A percentile compares a stretch with the other conserved stretches of the same genome.
These are phyloP conservation scores for Coenonympha arcania DNA, from an alignment of 2,888 invertebrate species.

Conservation along the genomic window DNA sequence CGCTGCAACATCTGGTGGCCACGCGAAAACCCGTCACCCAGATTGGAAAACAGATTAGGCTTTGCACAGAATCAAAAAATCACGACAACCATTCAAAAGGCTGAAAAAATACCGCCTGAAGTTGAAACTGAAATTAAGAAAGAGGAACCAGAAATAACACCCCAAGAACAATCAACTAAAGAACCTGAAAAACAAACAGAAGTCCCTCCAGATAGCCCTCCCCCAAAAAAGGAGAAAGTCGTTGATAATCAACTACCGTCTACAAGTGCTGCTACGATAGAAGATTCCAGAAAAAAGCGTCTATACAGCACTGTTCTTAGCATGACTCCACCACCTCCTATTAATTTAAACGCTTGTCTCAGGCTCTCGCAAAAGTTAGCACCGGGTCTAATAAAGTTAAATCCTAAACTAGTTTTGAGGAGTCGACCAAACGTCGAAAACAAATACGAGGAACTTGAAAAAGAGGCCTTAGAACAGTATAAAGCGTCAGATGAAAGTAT, in stretches of 20 bases:
- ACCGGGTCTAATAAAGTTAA: conserved; percentile 59
- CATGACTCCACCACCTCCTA: conserved; percentile 56
- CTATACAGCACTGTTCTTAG: conserved; percentile 72
- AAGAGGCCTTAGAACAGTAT: conserved; percentile 75
- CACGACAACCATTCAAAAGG: conserved; percentile 25
- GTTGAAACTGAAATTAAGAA: conserved; percentile 30
- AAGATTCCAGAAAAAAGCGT: conserved; percentile 58
- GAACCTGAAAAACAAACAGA: conserved; percentile 25
- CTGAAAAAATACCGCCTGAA: conserved; percentile 22
- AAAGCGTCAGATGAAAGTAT: conserved; percentile 74
- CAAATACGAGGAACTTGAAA: conserved; percentile 73
- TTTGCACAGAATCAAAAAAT: conserved; percentile 31
- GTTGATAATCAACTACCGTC: conserved; percentile 50
- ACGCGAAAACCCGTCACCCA: conserved; percentile 47
- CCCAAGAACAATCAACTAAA: conserved; percentile 29
- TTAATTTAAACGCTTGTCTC: conserved; percentile 47
- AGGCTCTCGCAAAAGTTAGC: conserved; percentile 57
- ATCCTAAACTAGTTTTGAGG: conserved; percentile 57
- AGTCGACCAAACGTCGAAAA: conserved; percentile 51
- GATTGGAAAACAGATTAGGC: conserved; percentile 39
- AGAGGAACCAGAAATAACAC: conserved; percentile 28
- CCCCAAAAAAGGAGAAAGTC: conserved; percentile 36
- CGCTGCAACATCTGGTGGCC: conserved; percentile 61
- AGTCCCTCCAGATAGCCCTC: conserved; percentile 33
- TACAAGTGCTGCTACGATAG: conserved; percentile 51